Evolutionary conservation across 2,113 vertebrate species (phyloP).

Genomic region (Acrocephalus kingi): DNA sequence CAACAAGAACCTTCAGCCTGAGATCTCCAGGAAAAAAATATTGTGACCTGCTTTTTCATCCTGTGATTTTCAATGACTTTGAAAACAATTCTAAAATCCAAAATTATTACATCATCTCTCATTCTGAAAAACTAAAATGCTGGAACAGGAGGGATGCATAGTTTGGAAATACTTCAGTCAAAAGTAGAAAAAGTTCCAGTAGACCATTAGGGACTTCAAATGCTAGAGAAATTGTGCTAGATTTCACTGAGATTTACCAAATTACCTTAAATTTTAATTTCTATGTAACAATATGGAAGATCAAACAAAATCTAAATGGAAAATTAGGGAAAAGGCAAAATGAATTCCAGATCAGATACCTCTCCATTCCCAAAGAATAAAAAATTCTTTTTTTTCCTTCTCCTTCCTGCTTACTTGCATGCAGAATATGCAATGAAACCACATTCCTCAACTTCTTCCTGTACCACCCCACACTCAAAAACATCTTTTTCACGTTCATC

Average conservation of each 20-base stretch:
- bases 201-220: background rate
- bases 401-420: background rate
- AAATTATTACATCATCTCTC: background rate
- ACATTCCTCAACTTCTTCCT: background rate
- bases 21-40: background rate
- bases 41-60: background rate
- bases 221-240: background rate
- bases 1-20: background rate
- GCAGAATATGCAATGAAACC: background rate
- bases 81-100: background rate
- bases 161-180: background rate
- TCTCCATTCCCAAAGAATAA: background rate
- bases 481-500: background rate
- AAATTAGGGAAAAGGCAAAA: background rate
- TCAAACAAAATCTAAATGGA: background rate
- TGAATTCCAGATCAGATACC: background rate
- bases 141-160: background rate
- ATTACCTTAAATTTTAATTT: background rate
- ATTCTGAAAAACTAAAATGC: background rate
- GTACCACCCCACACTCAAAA: background rate
- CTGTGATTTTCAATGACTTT: background rate
- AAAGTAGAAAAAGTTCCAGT: background rate
- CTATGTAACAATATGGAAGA: background rate
- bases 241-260: background rate
- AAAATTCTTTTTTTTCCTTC: background rate